These are phyloP conservation scores for Bemisia tabaci DNA, from an alignment of 1,140 invertebrate species.

Conservation along the genomic window DNA sequence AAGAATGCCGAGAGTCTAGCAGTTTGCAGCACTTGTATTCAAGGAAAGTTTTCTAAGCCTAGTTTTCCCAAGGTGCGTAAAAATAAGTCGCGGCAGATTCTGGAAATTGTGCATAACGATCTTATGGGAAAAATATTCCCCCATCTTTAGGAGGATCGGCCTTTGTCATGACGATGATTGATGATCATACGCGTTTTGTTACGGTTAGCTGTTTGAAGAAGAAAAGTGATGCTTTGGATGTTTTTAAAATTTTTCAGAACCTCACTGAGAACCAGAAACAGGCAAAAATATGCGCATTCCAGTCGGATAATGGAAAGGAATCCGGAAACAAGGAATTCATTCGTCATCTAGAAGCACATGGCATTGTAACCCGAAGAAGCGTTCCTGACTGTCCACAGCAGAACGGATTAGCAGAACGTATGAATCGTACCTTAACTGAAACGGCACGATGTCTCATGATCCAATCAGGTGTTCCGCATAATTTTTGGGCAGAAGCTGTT, in stretches of 20 bases:
- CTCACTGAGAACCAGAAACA: background rate
- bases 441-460: background rate
- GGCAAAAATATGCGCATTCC: background rate
- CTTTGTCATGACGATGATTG: background rate
- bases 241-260: background rate
- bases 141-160: background rate
- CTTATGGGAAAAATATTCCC: background rate
- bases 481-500: background rate
- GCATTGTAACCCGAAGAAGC: background rate
- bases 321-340: background rate
- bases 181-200: background rate
- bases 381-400: background rate
- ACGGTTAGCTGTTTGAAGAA: background rate
- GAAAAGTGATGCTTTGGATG: background rate
- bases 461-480: background rate
- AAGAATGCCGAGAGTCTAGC: background rate
- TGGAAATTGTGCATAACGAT: background rate
- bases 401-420: background rate
- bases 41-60: background rate
- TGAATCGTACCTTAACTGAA: background rate
- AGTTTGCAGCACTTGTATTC: background rate
- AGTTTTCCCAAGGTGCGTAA: background rate
- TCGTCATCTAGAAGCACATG: background rate
- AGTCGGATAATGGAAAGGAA: background rate
- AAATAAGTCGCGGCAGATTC: background rate